Evolutionary conservation across 2,113 vertebrate genomes (phyloP).

Genomic region (Sander lucioperca): DNA sequence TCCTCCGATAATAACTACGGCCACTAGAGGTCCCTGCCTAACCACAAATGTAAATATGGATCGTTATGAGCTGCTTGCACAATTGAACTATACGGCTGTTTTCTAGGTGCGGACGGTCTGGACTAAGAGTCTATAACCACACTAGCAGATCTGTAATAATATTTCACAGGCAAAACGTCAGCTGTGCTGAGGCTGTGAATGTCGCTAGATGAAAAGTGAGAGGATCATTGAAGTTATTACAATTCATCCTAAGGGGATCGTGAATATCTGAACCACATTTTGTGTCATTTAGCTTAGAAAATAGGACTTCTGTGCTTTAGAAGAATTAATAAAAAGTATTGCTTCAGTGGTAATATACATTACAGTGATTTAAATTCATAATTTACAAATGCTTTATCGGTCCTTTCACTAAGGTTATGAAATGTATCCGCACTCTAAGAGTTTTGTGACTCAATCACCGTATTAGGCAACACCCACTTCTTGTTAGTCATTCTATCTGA

Average conservation of each 20-base stretch:
- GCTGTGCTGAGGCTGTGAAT: not conserved
- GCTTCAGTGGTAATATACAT: not conserved
- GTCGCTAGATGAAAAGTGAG: not conserved
- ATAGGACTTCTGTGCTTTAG: not conserved
- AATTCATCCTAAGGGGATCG: not conserved
- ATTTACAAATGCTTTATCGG: not conserved
- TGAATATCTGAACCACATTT: not conserved
- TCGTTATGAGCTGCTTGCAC: no score
- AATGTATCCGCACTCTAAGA: no score
- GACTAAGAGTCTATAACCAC: not conserved
- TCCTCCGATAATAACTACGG: no score
- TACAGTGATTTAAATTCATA: not conserved
- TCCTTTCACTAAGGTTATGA: not conserved
- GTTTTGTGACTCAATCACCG: not conserved
- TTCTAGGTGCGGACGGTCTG: no score
- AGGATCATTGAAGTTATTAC: not conserved
- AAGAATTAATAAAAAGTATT: not conserved
- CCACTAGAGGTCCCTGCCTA: no score
- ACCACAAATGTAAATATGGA: no score
- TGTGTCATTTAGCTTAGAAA: not conserved
- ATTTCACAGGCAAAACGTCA: not conserved
- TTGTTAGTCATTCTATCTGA: constrained; percentile 6
- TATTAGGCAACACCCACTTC: not conserved
- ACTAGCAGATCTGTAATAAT: not conserved
- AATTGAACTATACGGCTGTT: no score